phyloP scores from a whole-genome alignment of 2,113 vertebrate species.

The Rhegmatorhina hoffmannsi region DNA sequence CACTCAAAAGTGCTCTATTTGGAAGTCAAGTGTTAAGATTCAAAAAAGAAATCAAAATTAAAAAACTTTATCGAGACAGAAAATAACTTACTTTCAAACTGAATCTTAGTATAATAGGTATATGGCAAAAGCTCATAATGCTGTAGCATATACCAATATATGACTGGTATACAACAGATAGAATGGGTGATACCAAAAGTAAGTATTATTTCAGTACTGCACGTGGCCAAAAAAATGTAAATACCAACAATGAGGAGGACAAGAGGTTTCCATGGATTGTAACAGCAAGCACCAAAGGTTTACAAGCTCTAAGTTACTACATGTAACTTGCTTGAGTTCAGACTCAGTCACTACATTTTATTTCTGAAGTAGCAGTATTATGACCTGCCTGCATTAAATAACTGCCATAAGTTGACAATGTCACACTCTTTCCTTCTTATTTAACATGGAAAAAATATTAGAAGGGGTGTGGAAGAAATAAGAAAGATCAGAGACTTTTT shows the following conservation, averaged over 20 bases:
- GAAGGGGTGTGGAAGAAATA: neutral
- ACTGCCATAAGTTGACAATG: neutral
- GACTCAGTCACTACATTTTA: neutral
- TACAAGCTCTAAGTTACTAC: neutral
- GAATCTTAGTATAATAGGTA: neutral
- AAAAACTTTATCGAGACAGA: neutral
- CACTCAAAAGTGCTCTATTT: neutral
- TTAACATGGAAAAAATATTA: neutral
- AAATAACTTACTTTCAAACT: neutral
- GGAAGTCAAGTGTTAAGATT: neutral
- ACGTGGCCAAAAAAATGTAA: constrained; percentile 60
- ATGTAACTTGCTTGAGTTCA: fast-evolving
- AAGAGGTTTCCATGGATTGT: neutral
- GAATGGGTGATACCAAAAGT: constrained; percentile 77
- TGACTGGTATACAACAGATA: constrained; percentile 62
- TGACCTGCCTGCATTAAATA: neutral
- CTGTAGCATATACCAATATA: neutral
- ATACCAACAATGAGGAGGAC: neutral
- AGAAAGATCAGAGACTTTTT: neutral
- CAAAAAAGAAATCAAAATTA: neutral
- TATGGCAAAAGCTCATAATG: neutral
- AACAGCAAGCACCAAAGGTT: neutral
- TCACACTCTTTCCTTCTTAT: neutral
- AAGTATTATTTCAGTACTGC: constrained; percentile 69
- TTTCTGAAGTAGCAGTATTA: neutral